Evolutionary conservation across 1,140 invertebrate species (phyloP).

Genomic region (Atta cephalotes): DNA sequence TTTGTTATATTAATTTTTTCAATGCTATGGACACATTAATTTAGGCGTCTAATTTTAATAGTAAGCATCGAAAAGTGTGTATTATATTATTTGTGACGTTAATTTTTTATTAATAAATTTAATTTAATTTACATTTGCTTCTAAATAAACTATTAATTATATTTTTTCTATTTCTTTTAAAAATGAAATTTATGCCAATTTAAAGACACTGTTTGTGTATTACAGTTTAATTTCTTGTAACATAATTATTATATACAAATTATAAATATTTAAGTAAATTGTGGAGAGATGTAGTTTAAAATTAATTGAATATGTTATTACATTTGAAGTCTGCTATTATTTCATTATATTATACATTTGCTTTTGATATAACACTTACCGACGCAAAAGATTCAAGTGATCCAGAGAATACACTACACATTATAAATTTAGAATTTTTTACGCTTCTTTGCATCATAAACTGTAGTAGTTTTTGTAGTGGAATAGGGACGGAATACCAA

Average conservation of each 20-base stretch:
- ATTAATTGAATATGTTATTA: conserved; percentile 1
- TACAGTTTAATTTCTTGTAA: not conserved
- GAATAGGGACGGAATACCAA: conserved; percentile 23
- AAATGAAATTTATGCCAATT: conserved; percentile 4
- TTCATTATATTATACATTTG: not conserved
- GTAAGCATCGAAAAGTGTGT: not conserved
- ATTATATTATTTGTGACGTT: too few relatives aligned
- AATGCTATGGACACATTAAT: not conserved
- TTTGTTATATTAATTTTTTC: not conserved
- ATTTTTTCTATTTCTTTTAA: not conserved
- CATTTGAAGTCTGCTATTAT: not conserved
- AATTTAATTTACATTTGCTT: not conserved
- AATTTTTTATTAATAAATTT: not conserved
- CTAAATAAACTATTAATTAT: too few relatives aligned
- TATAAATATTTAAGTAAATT: not conserved
- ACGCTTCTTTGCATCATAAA: conserved; percentile 28
- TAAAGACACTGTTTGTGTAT: not conserved
- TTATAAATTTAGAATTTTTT: not conserved
- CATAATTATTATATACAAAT: not conserved
- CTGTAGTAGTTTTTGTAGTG: conserved; percentile 22
- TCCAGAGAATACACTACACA: not conserved
- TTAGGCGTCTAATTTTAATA: not conserved
- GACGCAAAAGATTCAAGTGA: conserved; percentile 31
- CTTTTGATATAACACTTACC: conserved; percentile 17
- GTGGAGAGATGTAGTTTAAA: not conserved